Evolutionary conservation across 2,888 invertebrate species (phyloP).

Genomic region (Heteropelma amictum): DNA sequence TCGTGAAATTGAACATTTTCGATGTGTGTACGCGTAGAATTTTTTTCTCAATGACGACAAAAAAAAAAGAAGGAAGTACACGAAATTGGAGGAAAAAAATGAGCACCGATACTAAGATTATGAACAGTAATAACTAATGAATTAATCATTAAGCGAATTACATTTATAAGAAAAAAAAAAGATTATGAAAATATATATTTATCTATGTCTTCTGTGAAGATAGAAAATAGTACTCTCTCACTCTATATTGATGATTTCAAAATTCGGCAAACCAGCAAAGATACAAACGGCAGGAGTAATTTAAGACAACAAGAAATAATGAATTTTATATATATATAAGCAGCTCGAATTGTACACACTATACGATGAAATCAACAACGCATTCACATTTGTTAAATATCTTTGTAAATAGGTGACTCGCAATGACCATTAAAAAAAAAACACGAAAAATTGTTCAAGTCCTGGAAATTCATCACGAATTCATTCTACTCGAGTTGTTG

Average conservation of each 20-base stretch:
- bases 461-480: constrained; percentile 50
- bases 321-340: constrained; percentile 49
- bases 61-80: constrained; percentile 65
- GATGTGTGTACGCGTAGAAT: constrained; percentile 61
- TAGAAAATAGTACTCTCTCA: constrained; percentile 78
- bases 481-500: constrained; percentile 47
- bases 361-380: constrained; percentile 63
- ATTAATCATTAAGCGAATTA: constrained; percentile 77
- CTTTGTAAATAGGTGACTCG: constrained; percentile 71
- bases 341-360: constrained; percentile 69
- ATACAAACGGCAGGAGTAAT: constrained; percentile 72
- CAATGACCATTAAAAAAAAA: constrained; percentile 63
- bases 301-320: constrained; percentile 59
- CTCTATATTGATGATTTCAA: constrained; percentile 77
- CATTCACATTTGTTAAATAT: constrained; percentile 71
- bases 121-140: constrained; percentile 77
- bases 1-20: constrained; percentile 61
- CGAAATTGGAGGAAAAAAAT: constrained; percentile 67
- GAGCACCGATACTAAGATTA: constrained; percentile 77
- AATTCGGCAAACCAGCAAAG: constrained; percentile 67
- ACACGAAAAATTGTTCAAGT: no score
- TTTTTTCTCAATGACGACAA: constrained; percentile 65
- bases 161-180: constrained; percentile 77
- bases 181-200: constrained; percentile 79
- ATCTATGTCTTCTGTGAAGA: constrained; percentile 80